These are phyloP conservation scores for Gallinago stenura DNA, from an alignment of 2,797 vertebrate genomes.

Conservation along the genomic window DNA sequence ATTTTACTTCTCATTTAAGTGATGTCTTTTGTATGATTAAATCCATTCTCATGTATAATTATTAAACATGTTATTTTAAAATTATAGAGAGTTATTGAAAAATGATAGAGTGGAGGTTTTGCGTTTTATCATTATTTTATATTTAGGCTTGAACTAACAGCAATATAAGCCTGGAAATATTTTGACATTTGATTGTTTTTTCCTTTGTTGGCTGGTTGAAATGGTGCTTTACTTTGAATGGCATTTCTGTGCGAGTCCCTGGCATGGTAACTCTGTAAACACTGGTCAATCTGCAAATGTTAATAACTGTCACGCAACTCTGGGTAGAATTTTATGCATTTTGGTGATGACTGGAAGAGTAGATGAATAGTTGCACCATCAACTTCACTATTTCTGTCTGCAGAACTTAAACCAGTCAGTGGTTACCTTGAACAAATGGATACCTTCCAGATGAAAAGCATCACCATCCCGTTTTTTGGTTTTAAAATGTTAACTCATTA, in stretches of 20 bases:
- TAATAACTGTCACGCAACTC: neutral
- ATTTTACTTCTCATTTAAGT: slow-evolving; percentile 8
- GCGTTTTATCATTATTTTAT: neutral
- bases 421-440: neutral
- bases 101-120: neutral
- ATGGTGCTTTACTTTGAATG: neutral
- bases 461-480: neutral
- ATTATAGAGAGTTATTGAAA: neutral
- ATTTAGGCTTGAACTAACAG: neutral
- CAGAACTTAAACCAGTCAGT: neutral
- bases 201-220: neutral
- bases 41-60: neutral
- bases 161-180: slow-evolving; percentile 20
- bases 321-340: neutral
- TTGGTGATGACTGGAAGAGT: neutral
- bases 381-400: neutral
- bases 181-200: neutral
- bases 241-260: neutral
- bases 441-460: neutral
- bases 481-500: neutral
- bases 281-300: neutral
- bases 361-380: neutral
- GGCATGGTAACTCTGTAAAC: neutral
- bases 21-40: neutral
- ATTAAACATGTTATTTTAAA: slow-evolving; percentile 27